These are phyloP conservation scores for Syngnathoides biaculeatus DNA, from an alignment of 2,113 vertebrate species.

Conservation along the genomic window DNA sequence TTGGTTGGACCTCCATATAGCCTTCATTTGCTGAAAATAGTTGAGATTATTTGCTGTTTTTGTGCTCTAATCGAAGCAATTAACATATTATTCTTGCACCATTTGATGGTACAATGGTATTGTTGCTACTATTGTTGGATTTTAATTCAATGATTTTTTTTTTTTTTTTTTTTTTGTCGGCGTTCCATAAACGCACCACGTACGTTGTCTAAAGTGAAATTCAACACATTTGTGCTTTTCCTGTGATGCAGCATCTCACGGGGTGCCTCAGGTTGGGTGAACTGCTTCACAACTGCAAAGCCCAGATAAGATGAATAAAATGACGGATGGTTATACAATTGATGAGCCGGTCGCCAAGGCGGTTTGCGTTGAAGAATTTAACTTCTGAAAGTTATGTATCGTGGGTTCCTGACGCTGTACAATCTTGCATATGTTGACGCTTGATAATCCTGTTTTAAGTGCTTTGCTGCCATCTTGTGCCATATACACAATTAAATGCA, in stretches of 20 bases:
- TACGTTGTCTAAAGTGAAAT: neutral
- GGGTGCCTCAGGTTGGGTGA: too few species aligned
- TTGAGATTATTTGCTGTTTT: neutral
- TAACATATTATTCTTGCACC: neutral
- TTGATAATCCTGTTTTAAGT: neutral
- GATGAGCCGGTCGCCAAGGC: neutral
- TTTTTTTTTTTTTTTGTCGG: neutral
- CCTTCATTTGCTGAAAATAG: neutral
- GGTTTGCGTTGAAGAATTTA: neutral
- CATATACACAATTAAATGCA: neutral
- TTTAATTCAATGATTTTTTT: neutral
- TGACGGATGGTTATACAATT: too few species aligned
- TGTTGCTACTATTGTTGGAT: neutral
- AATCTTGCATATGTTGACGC: neutral
- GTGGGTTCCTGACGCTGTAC: neutral
- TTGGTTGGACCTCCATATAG: neutral
- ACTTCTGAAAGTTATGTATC: neutral
- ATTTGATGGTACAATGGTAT: neutral
- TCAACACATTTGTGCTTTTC: neutral
- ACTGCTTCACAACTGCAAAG: too few species aligned
- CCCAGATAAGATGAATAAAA: too few species aligned
- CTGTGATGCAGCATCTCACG: neutral
- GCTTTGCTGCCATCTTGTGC: neutral
- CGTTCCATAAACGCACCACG: neutral
- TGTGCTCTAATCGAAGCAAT: neutral